phyloP scores from a whole-genome alignment of 2,113 vertebrate genomes.

The Ctenodactylus gundi region DNA sequence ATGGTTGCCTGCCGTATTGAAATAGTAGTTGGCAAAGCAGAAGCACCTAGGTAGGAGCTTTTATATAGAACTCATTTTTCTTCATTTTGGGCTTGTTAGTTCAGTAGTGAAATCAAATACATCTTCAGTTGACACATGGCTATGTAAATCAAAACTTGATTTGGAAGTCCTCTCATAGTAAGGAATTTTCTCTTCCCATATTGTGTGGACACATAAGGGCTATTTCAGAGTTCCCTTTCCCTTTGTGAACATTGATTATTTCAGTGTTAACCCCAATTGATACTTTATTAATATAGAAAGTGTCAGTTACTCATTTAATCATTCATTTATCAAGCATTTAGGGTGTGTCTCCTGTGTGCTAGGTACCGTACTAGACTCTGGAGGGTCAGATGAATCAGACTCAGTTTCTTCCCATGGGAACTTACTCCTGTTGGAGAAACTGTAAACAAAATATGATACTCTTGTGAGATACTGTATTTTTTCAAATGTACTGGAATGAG shows the following conservation, averaged over 20 bases:
- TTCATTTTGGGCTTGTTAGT: slow-evolving; percentile 38
- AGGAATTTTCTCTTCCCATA: neutral
- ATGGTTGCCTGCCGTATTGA: slow-evolving; percentile 32
- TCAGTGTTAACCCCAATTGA: neutral
- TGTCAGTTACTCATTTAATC: slow-evolving; percentile 29
- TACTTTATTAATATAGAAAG: slow-evolving; percentile 35
- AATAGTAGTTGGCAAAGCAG: slow-evolving; percentile 58
- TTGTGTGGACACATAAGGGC: neutral
- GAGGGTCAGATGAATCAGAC: slow-evolving; percentile 40
- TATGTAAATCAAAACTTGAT: slow-evolving; percentile 27
- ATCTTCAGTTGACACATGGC: neutral
- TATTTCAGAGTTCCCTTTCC: neutral
- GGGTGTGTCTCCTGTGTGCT: slow-evolving; percentile 23
- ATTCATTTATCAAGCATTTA: slow-evolving; percentile 51
- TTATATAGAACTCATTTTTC: slow-evolving; percentile 27
- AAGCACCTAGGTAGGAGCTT: slow-evolving; percentile 19
- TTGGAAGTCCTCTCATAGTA: neutral
- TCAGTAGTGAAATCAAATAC: slow-evolving; percentile 48
- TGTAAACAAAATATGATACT: slow-evolving; percentile 30
- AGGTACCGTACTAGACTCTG: slow-evolving; percentile 9
- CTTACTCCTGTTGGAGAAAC: slow-evolving; percentile 35
- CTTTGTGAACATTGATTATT: neutral
- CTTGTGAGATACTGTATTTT: neutral
- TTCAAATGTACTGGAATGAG: neutral
- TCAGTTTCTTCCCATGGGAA: neutral